A percentile compares a stretch with the other conserved stretches of the same genome.
phyloP scores from a whole-genome alignment of 1,140 invertebrate species.

The Acromyrmex heyeri region DNA sequence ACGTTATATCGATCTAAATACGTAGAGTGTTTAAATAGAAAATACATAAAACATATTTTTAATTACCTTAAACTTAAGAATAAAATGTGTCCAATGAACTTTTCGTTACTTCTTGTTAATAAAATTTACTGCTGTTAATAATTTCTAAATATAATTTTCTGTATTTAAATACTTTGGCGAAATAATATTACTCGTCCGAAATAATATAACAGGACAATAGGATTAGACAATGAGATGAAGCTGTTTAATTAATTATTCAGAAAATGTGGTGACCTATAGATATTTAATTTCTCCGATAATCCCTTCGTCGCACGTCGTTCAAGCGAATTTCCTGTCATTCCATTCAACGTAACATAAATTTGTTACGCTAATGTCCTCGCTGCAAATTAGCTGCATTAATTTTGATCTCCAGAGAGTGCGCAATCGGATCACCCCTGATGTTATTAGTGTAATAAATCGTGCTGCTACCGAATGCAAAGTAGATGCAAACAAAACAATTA shows the following conservation, averaged over 20 bases:
- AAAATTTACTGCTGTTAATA: not conserved
- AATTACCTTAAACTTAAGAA: not conserved
- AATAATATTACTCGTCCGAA: not conserved
- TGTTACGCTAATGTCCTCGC: constrained; percentile 53
- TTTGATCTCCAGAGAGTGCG: constrained; percentile 45
- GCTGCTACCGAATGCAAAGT: constrained; percentile 49
- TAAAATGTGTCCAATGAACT: not conserved
- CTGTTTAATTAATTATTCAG: constrained; percentile 40
- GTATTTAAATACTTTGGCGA: not conserved
- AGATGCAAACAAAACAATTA: constrained; percentile 64
- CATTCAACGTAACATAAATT: constrained; percentile 47
- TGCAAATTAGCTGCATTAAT: constrained; percentile 63
- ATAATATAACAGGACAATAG: constrained; percentile 2
- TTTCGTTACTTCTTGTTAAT: not conserved
- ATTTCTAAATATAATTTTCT: not conserved
- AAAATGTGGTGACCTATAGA: constrained; percentile 22
- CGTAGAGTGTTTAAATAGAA: not conserved
- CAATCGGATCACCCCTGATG: constrained; percentile 30
- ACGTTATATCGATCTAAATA: not conserved
- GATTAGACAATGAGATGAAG: constrained; percentile 19
- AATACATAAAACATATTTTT: not conserved
- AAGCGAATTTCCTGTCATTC: constrained; percentile 55
- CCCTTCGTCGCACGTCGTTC: constrained; percentile 31
- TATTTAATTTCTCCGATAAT: constrained; percentile 58
- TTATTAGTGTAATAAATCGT: constrained; percentile 51